Conservation (phyloP, 2,113 vertebrate species). For the Oceanodroma tethys region DNA sequence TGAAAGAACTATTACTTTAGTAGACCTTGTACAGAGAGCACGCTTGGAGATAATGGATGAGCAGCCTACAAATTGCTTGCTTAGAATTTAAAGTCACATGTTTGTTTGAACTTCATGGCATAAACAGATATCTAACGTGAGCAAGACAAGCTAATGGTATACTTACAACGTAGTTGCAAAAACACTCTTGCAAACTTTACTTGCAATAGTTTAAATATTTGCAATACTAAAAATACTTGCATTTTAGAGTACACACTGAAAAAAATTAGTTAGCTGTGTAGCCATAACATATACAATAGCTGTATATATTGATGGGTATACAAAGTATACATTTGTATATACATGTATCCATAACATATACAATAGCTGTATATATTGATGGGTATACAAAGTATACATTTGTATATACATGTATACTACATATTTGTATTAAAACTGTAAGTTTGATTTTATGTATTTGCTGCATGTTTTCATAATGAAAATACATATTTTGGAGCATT, state of each 20-base stretch:
- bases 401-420: neutral
- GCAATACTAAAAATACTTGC: too few relatives aligned
- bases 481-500: neutral
- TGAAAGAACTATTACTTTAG: conserved; percentile 75
- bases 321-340: neutral
- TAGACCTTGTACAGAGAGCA: conserved; percentile 54
- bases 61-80: conserved; percentile 65
- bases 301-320: neutral
- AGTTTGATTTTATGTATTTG: neutral
- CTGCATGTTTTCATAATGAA: neutral
- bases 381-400: neutral
- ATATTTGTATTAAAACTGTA: neutral
- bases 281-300: neutral
- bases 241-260: neutral
- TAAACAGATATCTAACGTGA: conserved; percentile 44
- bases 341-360: too few relatives aligned
- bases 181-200: neutral
- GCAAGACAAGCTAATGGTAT: conserved; percentile 41
- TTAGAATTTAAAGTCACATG: conserved; percentile 72
- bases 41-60: conserved; percentile 71
- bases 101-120: conserved; percentile 62
- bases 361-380: neutral
- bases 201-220: neutral
- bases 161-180: conserved; percentile 4
- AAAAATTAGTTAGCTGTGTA: neutral